Evolutionary conservation across 2,113 vertebrate species (phyloP).

Genomic region (Ursus arctos): DNA sequence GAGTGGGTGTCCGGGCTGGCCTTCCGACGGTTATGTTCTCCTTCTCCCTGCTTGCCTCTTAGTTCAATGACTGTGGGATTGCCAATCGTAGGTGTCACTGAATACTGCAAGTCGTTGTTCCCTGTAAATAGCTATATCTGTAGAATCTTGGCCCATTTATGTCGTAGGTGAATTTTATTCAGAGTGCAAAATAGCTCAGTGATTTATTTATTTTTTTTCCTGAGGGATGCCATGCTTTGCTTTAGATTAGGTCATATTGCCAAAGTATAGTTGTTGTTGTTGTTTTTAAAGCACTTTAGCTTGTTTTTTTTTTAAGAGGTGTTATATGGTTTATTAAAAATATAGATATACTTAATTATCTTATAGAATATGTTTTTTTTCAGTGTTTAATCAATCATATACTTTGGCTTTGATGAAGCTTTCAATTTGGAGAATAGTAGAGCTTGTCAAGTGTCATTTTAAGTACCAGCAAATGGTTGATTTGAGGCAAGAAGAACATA

Average conservation of each 20-base stretch:
- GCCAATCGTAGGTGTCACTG: background rate
- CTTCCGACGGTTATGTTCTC: background rate
- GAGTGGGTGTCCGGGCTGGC: background rate
- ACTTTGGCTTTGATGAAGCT: slow-evolving; percentile 77
- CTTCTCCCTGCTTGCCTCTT: background rate
- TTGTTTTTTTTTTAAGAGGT: background rate
- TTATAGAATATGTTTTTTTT: slow-evolving; percentile 82
- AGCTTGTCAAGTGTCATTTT: slow-evolving; percentile 86
- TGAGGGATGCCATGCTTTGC: background rate
- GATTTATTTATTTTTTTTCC: background rate
- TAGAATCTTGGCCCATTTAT: slow-evolving; percentile 27
- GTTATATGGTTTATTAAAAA: background rate
- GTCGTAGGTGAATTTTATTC: background rate
- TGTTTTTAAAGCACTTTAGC: background rate
- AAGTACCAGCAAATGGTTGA: slow-evolving; percentile 80
- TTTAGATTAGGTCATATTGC: slow-evolving; percentile 53
- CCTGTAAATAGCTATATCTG: background rate
- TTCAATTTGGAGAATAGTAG: slow-evolving; percentile 81
- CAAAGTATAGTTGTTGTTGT: slow-evolving; percentile 58
- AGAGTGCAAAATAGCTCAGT: background rate
- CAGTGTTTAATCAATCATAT: slow-evolving; percentile 63
- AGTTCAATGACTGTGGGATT: background rate
- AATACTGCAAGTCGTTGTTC: background rate
- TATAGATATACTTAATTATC: background rate
- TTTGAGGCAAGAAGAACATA: slow-evolving; percentile 84